Evolutionary conservation across 2,797 vertebrate species (phyloP).

Genomic region (Benthosema pterotum): DNA sequence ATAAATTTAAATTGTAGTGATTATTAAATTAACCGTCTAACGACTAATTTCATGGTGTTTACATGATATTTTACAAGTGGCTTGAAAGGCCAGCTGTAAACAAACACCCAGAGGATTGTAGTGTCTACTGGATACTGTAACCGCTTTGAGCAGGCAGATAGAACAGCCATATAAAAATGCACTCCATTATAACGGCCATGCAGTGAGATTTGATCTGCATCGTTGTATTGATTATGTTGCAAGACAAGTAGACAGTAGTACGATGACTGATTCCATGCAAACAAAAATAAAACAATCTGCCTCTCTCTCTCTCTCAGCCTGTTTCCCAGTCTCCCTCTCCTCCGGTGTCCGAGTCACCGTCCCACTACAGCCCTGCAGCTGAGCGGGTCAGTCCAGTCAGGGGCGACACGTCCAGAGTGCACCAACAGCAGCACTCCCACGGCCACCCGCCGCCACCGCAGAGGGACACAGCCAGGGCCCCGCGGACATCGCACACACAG

Average conservation of each 20-base stretch:
- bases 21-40: too few relatives aligned
- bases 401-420: conserved; percentile 81
- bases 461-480: conserved; percentile 32
- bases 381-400: conserved; percentile 84
- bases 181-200: too few relatives aligned
- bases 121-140: too few relatives aligned
- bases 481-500: conserved; percentile 59
- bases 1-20: too few relatives aligned
- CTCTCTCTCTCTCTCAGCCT: conserved; percentile 17
- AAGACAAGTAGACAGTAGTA: conserved; percentile 9
- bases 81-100: too few relatives aligned
- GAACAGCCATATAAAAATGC: too few relatives aligned
- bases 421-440: conserved; percentile 59
- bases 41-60: too few relatives aligned
- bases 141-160: too few relatives aligned
- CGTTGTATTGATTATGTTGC: conserved; percentile 22
- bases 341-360: conserved; percentile 46
- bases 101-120: too few relatives aligned
- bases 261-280: too few relatives aligned
- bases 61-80: too few relatives aligned
- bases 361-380: conserved; percentile 36
- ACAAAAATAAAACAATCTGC: background rate
- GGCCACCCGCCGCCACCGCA: conserved; percentile 46
- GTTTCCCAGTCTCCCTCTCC: conserved; percentile 51
- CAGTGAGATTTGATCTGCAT: background rate